Percentiles rank a stretch among this genome's conserved stretches.
These are phyloP conservation scores for Candidula unifasciata DNA, from an alignment of 2,888 invertebrate genomes.

Conservation along the genomic window DNA sequence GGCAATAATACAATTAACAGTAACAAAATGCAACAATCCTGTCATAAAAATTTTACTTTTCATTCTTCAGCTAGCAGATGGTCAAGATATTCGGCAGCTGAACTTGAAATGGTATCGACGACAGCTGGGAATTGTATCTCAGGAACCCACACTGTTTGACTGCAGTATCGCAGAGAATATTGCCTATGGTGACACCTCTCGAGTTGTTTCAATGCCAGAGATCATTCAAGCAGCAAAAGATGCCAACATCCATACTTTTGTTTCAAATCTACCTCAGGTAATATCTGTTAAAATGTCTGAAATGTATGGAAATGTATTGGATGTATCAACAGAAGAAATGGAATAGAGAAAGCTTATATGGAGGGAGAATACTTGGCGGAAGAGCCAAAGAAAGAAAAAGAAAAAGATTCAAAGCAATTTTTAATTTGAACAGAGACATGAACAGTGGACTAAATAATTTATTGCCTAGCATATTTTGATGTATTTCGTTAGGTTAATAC, in stretches of 20 bases:
- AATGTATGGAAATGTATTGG: background rate
- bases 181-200: slow-evolving; percentile 90
- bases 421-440: too few relatives aligned
- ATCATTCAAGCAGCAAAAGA: slow-evolving; percentile 84
- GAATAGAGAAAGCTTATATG: too few relatives aligned
- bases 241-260: slow-evolving; percentile 92
- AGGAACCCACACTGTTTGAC: slow-evolving; percentile 94
- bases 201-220: slow-evolving; percentile 84
- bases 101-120: slow-evolving; percentile 83
- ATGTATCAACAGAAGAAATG: too few relatives aligned
- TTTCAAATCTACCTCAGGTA: slow-evolving; percentile 84
- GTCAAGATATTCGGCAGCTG: slow-evolving; percentile 82
- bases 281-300: slow-evolving; percentile 32
- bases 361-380: too few relatives aligned
- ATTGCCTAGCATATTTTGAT: too few relatives aligned
- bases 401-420: too few relatives aligned
- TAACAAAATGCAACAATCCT: too few relatives aligned
- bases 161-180: slow-evolving; percentile 93
- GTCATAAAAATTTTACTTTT: slow-evolving; percentile 26
- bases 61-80: slow-evolving; percentile 71
- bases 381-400: too few relatives aligned
- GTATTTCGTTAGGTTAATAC: too few relatives aligned
- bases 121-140: slow-evolving; percentile 92
- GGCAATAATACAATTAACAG: too few relatives aligned
- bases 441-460: too few relatives aligned